These are phyloP conservation scores for Calameuta pallipes DNA, from an alignment of 2,888 invertebrate genomes.

Conservation along the genomic window DNA sequence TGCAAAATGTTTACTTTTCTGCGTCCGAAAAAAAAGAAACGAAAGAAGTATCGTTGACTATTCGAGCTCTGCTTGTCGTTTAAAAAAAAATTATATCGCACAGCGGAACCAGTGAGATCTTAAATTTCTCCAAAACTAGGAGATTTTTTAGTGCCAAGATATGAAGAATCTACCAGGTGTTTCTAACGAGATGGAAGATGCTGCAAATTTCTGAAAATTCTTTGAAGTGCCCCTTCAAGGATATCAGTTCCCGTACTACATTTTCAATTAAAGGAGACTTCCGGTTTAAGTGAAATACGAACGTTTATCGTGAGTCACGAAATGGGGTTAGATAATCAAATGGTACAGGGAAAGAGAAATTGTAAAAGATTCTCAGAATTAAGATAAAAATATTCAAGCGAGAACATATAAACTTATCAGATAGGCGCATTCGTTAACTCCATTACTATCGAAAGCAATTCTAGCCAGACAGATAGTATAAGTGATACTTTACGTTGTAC, in stretches of 20 bases:
- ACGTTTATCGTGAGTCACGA: neutral
- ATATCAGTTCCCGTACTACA: neutral
- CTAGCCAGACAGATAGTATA: slow-evolving; percentile 15
- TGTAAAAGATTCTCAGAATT: neutral
- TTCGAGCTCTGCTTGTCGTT: neutral
- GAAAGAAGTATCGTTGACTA: neutral
- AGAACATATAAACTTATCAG: neutral
- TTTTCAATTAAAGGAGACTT: neutral
- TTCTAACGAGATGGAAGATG: neutral
- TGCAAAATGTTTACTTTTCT: neutral
- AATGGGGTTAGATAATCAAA: neutral
- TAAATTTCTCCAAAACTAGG: slow-evolving; percentile 24
- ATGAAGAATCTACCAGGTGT: neutral
- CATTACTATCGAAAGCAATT: neutral
- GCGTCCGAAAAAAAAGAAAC: neutral
- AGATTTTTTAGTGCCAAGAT: slow-evolving; percentile 36
- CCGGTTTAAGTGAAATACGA: neutral
- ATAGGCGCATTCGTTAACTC: neutral
- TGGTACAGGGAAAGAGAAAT: neutral
- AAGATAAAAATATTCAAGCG: neutral
- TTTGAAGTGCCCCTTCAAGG: neutral
- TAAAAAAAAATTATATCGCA: neutral
- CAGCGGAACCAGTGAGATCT: neutral
- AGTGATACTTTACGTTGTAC: slow-evolving; percentile 33
- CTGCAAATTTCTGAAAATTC: neutral